These are phyloP conservation scores for Caranx melampygus DNA, from an alignment of 2,113 vertebrate genomes.

Conservation along the genomic window DNA sequence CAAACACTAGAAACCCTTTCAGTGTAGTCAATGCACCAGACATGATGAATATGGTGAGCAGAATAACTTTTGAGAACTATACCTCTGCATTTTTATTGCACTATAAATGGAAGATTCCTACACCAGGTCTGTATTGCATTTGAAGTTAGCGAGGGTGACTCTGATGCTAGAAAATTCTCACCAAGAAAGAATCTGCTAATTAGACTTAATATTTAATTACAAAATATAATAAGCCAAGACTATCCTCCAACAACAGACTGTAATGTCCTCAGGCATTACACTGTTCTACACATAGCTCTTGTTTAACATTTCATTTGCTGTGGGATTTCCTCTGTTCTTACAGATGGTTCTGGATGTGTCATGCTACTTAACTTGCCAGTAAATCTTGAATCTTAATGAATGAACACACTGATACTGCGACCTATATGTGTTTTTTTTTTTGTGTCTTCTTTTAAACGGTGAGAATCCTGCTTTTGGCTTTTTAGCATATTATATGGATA, in stretches of 20 bases:
- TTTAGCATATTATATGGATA: not conserved
- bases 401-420: conserved; percentile 19
- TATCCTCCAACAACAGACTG: conserved; percentile 65
- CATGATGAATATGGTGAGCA: not conserved
- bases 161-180: conserved; percentile 7
- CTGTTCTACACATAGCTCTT: conserved; percentile 59
- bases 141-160: not conserved
- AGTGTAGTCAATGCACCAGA: not conserved
- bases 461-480: not conserved
- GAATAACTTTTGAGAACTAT: not conserved
- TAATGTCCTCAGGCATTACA: conserved; percentile 58
- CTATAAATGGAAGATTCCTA: not conserved
- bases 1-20: conserved; percentile 41
- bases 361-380: conserved; percentile 10
- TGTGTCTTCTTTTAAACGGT: not conserved
- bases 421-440: conserved; percentile 8
- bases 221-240: conserved; percentile 61
- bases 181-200: conserved; percentile 45
- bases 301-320: conserved; percentile 73
- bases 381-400: conserved; percentile 47
- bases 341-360: conserved; percentile 42
- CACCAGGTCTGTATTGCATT: not conserved
- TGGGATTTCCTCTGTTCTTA: conserved; percentile 49
- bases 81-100: conserved; percentile 1
- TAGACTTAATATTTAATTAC: conserved; percentile 71